Conservation (phyloP, 1,140 invertebrate genomes). For the Eurosta solidaginis region DNA sequence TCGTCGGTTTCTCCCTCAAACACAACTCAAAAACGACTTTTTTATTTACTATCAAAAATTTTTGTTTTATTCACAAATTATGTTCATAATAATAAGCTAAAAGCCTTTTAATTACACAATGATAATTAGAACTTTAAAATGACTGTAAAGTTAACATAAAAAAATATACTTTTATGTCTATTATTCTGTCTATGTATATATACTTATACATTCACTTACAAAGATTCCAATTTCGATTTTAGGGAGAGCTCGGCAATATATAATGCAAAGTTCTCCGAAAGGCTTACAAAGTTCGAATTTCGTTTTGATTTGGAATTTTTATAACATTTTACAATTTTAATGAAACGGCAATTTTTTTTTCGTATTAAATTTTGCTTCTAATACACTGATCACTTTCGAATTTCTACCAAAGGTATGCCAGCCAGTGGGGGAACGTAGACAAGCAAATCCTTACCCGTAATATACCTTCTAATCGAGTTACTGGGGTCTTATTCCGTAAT, state of each 20-base stretch:
- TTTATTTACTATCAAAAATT: conserved; percentile 12
- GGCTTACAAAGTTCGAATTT: background rate
- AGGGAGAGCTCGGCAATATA: background rate
- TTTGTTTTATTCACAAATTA: background rate
- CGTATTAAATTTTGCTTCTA: background rate
- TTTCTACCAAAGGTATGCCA: background rate
- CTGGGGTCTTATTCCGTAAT: no score
- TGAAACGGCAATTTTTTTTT: background rate
- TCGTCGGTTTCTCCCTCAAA: no score
- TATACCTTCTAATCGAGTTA: no score
- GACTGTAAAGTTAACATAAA: conserved; percentile 3
- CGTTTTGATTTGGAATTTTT: conserved; percentile 5
- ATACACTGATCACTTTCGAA: background rate
- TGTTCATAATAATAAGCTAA: background rate
- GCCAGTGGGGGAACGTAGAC: background rate
- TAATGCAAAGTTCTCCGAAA: no score
- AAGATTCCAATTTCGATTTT: background rate
- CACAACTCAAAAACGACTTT: background rate
- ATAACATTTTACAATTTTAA: background rate
- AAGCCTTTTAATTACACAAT: background rate
- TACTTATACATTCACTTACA: conserved; percentile 4
- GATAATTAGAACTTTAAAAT: background rate
- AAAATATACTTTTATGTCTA: conserved; percentile 22
- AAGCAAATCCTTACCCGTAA: no score
- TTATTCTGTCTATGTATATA: no score